Evolutionary conservation across 2,113 vertebrate genomes (phyloP), one percentile per base, ranked within the genome.

Genomic region (Speoplatyrhinus poulsoni): DNA sequence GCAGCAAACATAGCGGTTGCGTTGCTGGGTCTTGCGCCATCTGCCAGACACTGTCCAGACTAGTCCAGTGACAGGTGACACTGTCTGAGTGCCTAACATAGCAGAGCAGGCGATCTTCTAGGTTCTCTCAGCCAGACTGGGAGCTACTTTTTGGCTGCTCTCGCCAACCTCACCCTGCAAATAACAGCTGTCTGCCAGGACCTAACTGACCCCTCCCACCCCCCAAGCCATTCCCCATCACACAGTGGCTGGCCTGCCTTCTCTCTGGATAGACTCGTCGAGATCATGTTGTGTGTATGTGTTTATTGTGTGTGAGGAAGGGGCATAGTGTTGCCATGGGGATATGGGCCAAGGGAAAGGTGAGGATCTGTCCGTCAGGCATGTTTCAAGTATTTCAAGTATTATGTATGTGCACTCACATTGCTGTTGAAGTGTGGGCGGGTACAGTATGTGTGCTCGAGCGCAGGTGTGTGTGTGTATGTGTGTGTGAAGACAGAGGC

Each of bases 71-170:
- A 89, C 89, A 90, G 87, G 87, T 88, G 90, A 88, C 87, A 85
- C 80, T 82, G 87, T 89, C 87, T 87, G 86, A 81, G 82, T 84
- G 86, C 86, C 85, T 88, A 63, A 85, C 89, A 90, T 91, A 88
- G 86, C 90, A 86, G 82, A 76, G 78, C 67, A 70, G 82, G 74
- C 84, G 88, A 86, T 86, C 86, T 81, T 87, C 75, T 61, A 60
- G 80, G 74, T 80, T 67, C 73, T 73, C 62, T 81, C 66, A 19
- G 62, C 75, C 66, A 65, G 66, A 72, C 69, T 71, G 69, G 6
- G 46, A 46, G 56, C 82, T 75, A 80, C 77, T 81, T 48, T 56
- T 67, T 60, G 73, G 68, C 62, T 59, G 17, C 83, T 84, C 85
- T 83, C 73, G 81, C 87, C 86, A 88, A 50, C 59, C 67, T 71